Evolutionary conservation across 2,113 vertebrate genomes (phyloP).

Genomic region (Marmota flaviventris): DNA sequence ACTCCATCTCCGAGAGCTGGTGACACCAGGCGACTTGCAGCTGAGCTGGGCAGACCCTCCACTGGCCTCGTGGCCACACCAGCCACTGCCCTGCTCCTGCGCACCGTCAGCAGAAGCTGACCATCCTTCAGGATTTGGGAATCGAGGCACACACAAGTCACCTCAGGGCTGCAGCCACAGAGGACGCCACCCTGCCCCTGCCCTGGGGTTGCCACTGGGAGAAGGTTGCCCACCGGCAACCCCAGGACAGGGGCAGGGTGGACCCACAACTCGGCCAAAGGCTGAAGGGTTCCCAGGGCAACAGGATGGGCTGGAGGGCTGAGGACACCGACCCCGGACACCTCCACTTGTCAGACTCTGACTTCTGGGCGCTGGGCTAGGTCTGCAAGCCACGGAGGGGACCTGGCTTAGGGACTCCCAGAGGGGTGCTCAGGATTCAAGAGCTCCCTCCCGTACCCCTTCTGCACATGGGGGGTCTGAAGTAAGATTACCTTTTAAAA

Average conservation of each 20-base stretch:
- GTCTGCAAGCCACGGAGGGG: neutral
- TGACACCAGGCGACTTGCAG: fast-evolving
- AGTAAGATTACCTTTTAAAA: neutral
- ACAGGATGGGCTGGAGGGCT: neutral
- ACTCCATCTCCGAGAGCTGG: neutral
- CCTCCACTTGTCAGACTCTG: neutral
- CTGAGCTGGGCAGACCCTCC: neutral
- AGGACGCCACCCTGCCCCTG: no score
- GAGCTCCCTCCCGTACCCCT: neutral
- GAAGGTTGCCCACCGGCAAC: neutral
- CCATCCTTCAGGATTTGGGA: neutral
- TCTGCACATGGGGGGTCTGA: neutral
- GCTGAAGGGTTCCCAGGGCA: neutral
- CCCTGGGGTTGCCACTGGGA: no score
- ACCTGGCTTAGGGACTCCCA: neutral
- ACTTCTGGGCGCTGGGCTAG: neutral
- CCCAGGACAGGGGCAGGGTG: neutral
- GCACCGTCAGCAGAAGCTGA: fast-evolving
- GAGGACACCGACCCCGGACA: neutral
- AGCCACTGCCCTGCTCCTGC: neutral
- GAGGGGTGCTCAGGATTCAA: neutral
- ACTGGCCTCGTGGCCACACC: neutral
- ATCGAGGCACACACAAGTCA: neutral
- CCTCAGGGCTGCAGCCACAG: neutral
- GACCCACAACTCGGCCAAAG: neutral